Evolutionary conservation across 2,888 invertebrate species (phyloP), one percentile per base, ranked within the genome.

Genomic region (Linnaemya tessellans): DNA sequence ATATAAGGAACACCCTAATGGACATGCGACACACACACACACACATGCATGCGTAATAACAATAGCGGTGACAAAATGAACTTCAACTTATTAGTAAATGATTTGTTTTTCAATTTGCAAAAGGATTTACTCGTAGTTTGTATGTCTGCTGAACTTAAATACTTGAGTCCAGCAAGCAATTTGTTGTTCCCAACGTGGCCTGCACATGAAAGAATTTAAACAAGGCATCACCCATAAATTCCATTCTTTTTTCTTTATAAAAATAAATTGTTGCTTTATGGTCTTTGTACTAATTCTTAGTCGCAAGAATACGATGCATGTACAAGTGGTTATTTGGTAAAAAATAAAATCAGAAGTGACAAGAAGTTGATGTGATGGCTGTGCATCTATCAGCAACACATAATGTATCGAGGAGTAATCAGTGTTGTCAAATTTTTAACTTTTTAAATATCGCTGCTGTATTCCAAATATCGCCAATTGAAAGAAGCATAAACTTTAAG

Each of bases 161-260:
- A 49, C 18, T 80, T 60, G 20, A 43, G 51, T 54, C 58, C 30
- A 73, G 74, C 81, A 86, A 85, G 80, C 80, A 84, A 88, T 87
- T 78, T 73, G 67, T 78, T 87, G 81, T 86, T 83, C 78, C 84
- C 86, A 86, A 84, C 84, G 86, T 86, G 82, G 51, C 82, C 80
- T 82, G 87, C 82, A 86, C 87, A 87, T 86, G 87, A 87, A 89
- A 91, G 92, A 92, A 91, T 92, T 92, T 92, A 91, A 91, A 92
- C 91, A 89, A 91, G 90, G 92, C 89, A 89, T 90, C 90, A 89
- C 82, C 86, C 87, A 88, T 89, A 88, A 89, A 91, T 91, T 91
- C 91, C 90, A 87, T 1, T 49, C 88, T 88, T 89, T 88, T 90
- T 88, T 88, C 89, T 89, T 87, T 87, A 88, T 87, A 88, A 88